Percentiles rank a stretch among this genome's conserved stretches.
Evolutionary conservation across 2,113 vertebrate species (phyloP).

Genomic region (Hystrix brachyura): DNA sequence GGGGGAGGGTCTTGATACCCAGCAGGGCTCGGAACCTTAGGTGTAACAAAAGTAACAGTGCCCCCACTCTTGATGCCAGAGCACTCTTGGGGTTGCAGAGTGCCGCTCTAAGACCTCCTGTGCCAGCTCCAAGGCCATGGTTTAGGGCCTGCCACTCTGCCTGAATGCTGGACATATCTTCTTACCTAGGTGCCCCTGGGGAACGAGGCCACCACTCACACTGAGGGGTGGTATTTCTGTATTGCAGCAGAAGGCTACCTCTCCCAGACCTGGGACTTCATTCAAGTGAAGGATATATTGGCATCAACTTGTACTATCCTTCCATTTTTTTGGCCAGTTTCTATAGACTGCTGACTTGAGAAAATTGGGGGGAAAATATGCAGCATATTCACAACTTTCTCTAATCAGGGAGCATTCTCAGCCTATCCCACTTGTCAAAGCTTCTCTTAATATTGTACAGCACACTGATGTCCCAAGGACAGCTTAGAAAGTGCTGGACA

Average conservation of each 20-base stretch:
- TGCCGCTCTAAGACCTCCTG: not conserved
- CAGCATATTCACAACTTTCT: not conserved
- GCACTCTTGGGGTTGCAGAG: not conserved
- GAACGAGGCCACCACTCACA: not conserved
- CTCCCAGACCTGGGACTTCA: not conserved
- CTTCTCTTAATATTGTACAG: not conserved
- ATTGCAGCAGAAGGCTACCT: not conserved
- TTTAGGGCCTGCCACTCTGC: not conserved
- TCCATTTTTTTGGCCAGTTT: not conserved
- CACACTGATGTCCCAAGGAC: not conserved
- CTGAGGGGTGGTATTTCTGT: not conserved
- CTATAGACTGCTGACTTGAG: not conserved
- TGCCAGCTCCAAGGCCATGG: not conserved
- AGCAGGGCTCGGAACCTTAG: too few relatives aligned
- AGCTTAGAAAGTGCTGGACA: not conserved
- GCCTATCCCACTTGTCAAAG: not conserved
- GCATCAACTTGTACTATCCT: not conserved
- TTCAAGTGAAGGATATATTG: not conserved
- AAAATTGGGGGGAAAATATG: not conserved
- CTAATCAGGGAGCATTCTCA: not conserved
- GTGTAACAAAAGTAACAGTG: not conserved
- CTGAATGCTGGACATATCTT: not conserved
- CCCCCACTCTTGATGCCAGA: not conserved
- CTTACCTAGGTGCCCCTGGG: not conserved
- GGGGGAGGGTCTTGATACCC: not conserved